phyloP scores from a whole-genome alignment of 2,888 invertebrate species.

The Conops quadrifasciatus region DNA sequence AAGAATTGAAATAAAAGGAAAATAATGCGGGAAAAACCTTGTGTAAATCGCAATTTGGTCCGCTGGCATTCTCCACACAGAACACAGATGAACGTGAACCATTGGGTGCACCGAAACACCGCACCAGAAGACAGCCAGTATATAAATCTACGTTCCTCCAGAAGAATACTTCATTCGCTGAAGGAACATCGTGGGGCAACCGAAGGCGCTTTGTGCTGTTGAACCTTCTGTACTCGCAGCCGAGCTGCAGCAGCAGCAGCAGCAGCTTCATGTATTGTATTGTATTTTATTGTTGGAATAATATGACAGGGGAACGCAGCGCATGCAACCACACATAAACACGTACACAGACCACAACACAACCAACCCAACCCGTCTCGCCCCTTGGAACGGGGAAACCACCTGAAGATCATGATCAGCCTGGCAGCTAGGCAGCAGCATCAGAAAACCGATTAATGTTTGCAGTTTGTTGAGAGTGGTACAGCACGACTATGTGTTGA shows the following conservation, averaged over 20 bases:
- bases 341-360: neutral
- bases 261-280: conserved; percentile 1
- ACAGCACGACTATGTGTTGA: conserved; percentile 8
- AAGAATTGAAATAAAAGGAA: conserved; percentile 3
- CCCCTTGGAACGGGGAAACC: conserved; percentile 9
- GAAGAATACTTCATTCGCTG: conserved; percentile 36
- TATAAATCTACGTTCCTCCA: conserved; percentile 36
- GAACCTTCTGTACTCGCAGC: conserved; percentile 22
- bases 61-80: neutral
- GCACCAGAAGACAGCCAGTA: conserved; percentile 20
- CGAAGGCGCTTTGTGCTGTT: conserved; percentile 30
- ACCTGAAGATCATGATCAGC: conserved; percentile 35
- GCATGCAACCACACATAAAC: neutral
- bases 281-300: neutral
- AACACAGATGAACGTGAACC: neutral
- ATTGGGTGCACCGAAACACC: neutral
- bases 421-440: conserved; percentile 8
- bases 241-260: neutral
- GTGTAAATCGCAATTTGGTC: neutral
- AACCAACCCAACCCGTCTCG: neutral
- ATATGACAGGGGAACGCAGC: neutral
- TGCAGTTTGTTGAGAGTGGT: conserved; percentile 10
- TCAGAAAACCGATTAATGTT: neutral
- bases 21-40: neutral
- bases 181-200: conserved; percentile 33